Percentiles rank a stretch among this genome's conserved stretches.
phyloP scores from a whole-genome alignment of 2,113 vertebrate species.

The Choloepus hoffmanni region DNA sequence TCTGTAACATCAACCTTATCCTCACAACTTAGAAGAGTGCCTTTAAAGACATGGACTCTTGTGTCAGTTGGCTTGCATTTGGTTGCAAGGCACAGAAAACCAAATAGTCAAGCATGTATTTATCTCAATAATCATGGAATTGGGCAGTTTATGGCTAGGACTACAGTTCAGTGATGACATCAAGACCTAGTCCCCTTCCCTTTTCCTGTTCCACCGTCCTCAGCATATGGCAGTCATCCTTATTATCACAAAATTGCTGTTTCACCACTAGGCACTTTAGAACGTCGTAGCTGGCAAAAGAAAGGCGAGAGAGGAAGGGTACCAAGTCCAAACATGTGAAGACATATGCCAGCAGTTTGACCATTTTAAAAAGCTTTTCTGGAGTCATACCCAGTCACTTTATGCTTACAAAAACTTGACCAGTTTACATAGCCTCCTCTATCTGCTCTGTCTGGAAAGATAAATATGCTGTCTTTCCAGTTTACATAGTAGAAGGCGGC shows the following conservation, averaged over 20 bases:
- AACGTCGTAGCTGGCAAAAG: not conserved
- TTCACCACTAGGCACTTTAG: not conserved
- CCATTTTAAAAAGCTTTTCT: not conserved
- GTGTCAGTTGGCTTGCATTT: not conserved
- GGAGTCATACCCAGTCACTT: not conserved
- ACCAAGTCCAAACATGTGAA: not conserved
- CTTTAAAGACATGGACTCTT: not conserved
- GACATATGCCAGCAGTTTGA: not conserved
- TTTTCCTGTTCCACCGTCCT: not conserved
- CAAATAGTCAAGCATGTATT: not conserved
- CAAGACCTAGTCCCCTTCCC: not conserved
- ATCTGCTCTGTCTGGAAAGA: not conserved
- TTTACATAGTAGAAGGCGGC: not conserved
- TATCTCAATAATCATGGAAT: not conserved
- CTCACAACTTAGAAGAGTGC: not conserved
- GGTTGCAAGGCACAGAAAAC: not conserved
- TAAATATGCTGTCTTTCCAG: conserved; percentile 19
- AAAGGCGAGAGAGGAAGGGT: not conserved
- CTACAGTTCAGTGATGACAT: not conserved
- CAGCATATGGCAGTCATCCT: not conserved
- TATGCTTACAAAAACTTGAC: not conserved
- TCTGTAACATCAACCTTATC: not conserved
- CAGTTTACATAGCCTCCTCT: not conserved
- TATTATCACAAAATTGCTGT: not conserved
- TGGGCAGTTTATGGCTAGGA: not conserved